These are phyloP conservation scores for Champsocephalus esox DNA, from an alignment of 2,797 vertebrate species.

Conservation along the genomic window DNA sequence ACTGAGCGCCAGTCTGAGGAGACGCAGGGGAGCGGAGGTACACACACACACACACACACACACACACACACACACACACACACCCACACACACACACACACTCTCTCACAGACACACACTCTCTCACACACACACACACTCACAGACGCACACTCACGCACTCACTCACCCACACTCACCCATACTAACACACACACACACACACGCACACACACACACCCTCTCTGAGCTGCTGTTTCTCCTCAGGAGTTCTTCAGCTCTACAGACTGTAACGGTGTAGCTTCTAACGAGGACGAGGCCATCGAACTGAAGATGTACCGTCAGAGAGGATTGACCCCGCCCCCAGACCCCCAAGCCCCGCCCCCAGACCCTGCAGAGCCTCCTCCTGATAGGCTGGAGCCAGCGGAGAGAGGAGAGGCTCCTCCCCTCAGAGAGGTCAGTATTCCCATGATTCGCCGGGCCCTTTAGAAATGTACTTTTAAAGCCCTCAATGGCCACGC, in stretches of 20 bases:
- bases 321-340: slow-evolving; percentile 20
- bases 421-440: slow-evolving; percentile 64
- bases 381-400: slow-evolving; percentile 49
- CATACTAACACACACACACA: too few species aligned
- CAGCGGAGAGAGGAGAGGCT: slow-evolving; percentile 71
- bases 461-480: too few species aligned
- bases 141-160: too few species aligned
- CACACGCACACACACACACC: too few species aligned
- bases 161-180: too few species aligned
- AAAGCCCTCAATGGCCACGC: too few species aligned
- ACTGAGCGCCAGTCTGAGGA: slow-evolving; percentile 77
- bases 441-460: too few species aligned
- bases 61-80: too few species aligned
- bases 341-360: not conserved
- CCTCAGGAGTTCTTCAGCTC: slow-evolving; percentile 70
- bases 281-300: slow-evolving; percentile 68
- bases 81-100: too few species aligned
- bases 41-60: not conserved
- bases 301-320: slow-evolving; percentile 85
- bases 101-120: not conserved
- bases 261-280: slow-evolving; percentile 57
- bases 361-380: not conserved
- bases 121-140: not conserved
- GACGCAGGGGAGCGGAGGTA: slow-evolving; percentile 75
- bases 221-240: too few species aligned